These are phyloP conservation scores for Bhutanitis thaidina DNA, from an alignment of 2,888 invertebrate genomes.

Conservation along the genomic window DNA sequence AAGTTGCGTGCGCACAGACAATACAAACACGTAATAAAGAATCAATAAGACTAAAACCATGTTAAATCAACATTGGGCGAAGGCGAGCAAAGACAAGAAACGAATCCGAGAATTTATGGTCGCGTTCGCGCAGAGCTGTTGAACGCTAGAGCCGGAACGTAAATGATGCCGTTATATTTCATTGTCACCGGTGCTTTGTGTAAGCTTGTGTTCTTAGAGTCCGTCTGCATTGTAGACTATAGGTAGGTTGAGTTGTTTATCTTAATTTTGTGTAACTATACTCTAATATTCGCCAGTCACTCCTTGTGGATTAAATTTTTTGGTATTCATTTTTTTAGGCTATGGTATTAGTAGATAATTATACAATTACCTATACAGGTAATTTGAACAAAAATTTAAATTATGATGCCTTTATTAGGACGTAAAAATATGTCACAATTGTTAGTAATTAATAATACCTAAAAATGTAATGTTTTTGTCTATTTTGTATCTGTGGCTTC, in stretches of 20 bases:
- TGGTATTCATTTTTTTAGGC: no score
- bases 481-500: no score
- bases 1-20: conserved; percentile 70
- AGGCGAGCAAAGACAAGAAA: conserved; percentile 73
- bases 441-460: no score
- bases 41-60: conserved; percentile 79
- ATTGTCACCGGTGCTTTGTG: conserved; percentile 44
- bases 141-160: conserved; percentile 46
- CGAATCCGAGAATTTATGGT: conserved; percentile 76
- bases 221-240: conserved; percentile 4
- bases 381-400: no score
- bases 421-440: no score
- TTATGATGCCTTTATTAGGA: no score
- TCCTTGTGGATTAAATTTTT: no score
- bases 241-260: conserved; percentile 10
- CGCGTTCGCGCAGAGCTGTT: conserved; percentile 48
- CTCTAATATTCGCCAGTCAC: neutral
- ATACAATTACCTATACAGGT: no score
- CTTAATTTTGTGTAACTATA: conserved; percentile 9
- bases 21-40: conserved; percentile 70
- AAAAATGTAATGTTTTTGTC: no score
- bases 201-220: conserved; percentile 24
- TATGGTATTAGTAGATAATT: no score
- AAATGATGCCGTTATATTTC: conserved; percentile 53
- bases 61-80: conserved; percentile 79